phyloP scores from a whole-genome alignment of 2,888 invertebrate species.

The Noctua fimbriata region DNA sequence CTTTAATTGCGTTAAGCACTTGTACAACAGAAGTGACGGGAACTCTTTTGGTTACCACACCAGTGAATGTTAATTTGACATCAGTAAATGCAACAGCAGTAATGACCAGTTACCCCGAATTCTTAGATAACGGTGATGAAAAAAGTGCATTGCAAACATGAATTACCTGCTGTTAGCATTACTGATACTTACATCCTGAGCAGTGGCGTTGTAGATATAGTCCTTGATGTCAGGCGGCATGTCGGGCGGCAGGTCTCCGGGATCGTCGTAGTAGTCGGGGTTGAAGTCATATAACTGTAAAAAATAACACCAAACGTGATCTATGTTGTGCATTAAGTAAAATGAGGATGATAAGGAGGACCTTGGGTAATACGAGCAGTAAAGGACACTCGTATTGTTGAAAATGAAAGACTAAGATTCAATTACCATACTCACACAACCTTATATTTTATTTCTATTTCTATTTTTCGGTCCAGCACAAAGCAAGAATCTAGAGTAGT shows the following conservation, averaged over 20 bases:
- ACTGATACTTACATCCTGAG: constrained; percentile 73
- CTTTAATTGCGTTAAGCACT: too few relatives aligned
- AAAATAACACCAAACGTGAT: background rate
- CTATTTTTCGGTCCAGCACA: background rate
- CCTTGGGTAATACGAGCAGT: too few relatives aligned
- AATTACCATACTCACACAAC: background rate
- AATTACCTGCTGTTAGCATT: background rate
- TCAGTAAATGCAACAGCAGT: background rate
- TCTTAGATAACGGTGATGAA: background rate
- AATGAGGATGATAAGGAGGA: too few relatives aligned
- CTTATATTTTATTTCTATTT: too few relatives aligned
- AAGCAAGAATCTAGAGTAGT: background rate
- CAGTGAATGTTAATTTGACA: too few relatives aligned
- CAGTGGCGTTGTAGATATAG: constrained; percentile 77
- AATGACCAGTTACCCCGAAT: background rate
- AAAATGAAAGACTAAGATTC: background rate
- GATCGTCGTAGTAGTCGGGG: constrained; percentile 95
- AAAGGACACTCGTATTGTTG: background rate
- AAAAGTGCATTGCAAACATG: background rate
- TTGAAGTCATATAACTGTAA: constrained; percentile 96
- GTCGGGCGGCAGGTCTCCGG: constrained; percentile 91
- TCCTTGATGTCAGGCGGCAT: constrained; percentile 91
- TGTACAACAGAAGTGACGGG: background rate
- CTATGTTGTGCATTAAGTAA: background rate
- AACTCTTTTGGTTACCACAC: background rate